Conservation (phyloP, 2,113 vertebrate genomes). For the Equus quagga region DNA sequence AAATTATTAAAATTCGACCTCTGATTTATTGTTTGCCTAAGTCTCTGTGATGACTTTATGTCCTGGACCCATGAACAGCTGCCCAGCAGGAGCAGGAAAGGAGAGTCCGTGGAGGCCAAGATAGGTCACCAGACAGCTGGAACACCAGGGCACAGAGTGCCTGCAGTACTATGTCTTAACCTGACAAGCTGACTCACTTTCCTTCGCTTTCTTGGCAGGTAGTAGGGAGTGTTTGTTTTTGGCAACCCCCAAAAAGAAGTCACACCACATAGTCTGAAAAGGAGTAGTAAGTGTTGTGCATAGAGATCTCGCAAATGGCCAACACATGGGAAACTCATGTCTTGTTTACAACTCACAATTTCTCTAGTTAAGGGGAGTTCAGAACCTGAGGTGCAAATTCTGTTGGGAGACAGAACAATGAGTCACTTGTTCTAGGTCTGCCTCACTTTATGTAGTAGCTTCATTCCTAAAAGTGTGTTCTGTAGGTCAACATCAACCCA, state of each 20-base stretch:
- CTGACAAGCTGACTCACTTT: not conserved
- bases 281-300: not conserved
- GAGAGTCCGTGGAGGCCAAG: not conserved
- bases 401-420: not conserved
- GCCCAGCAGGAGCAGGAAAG: not conserved
- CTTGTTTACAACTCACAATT: not conserved
- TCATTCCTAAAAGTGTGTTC: slow-evolving; percentile 5
- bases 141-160: not conserved
- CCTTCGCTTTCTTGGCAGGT: not conserved
- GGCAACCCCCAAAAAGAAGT: not conserved
- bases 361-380: not conserved
- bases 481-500: slow-evolving; percentile 11
- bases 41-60: not conserved
- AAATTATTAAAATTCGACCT: slow-evolving; percentile 7
- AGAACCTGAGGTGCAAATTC: not conserved
- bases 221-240: not conserved
- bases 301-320: not conserved
- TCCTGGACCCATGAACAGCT: not conserved
- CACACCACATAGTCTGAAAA: not conserved
- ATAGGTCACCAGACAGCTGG: not conserved
- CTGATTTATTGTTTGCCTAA: not conserved
- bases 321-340: not conserved
- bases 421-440: not conserved
- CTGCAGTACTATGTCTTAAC: not conserved
- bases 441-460: not conserved